Evolutionary conservation across 2,113 vertebrate genomes (phyloP), one percentile per base, ranked within the genome.

Genomic region (Chinchilla lanigera): DNA sequence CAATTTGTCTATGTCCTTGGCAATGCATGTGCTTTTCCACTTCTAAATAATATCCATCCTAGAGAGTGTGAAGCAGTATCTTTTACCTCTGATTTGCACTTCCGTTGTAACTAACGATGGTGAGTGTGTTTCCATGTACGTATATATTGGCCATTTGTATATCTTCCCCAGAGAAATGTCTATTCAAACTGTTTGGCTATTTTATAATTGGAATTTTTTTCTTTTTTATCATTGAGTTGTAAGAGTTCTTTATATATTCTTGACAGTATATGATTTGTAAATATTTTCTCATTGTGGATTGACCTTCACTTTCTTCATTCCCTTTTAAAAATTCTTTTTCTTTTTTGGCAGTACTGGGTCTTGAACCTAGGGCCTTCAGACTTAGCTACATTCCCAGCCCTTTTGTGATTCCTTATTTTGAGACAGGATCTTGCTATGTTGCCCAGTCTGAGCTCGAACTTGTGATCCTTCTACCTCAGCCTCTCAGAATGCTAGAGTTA

Each of bases 171-270:
- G 61, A 61, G 84, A 89, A 85, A 84, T n/a, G 22, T 50, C 63
- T 81, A 5, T 33, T 89, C 28, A 67, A 30, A 83, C 16, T 22
- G 11, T n/a, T 94, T 69, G n/a, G 7, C 41, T 58, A 4, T 85
- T 65, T 83, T 80, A 35, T 52, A 71, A 50, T 58, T 71, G 24
- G 28, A 5, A 50, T 41, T 28, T 44, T 69, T 35, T 84, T 85
- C 28, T 33, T 47, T 85, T 92, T 89, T 52, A 30, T n/a, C 78
- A 11, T 78, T 80, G 84, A 41, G 8, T 54, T 65, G 17, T 38
- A 89, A 85, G 78, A 58, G 58, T 60, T 90, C 54, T 78, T 93
- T 82, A 58, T 52, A 61, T 73, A 75, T 26, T 93, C 69, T 63
- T 30, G 84, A 38, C 56, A 67, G 81, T 47, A n/a, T 28, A 44